Base-by-base conservation (phyloP, 2,888 invertebrate genomes). In the Xanthia icteritia region DNA sequence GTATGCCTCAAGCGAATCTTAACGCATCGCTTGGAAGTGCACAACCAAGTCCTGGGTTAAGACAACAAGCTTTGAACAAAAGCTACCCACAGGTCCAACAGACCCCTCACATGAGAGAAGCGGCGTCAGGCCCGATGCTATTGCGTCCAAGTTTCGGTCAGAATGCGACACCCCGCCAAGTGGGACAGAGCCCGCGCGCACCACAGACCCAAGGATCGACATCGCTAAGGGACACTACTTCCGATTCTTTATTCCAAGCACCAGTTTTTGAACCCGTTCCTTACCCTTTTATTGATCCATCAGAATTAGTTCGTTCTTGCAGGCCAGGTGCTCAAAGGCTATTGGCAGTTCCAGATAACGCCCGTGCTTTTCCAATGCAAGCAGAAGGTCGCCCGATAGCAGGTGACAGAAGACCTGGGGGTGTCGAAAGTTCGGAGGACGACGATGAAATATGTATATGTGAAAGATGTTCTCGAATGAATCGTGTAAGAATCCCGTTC, bases 381-480 rank as follows among this genome's bases (percentile, higher is more conserved):
- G 13, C 23, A 36, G 23, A n/a, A 20, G 42, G 51, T 31, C 56
- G 27, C 2, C 51, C 65, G 6, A 61, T 27, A n/a, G 1, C 17
- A 17, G 31, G 13, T 39, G 64, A 31, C 4, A 60, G 51, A 64
- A 60, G 66, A 20, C 27, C 42, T 11, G 39, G 0, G 31, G 20
- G 13, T 45, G 27, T 67, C 9, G 74, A 51, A 0, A 51, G 31
- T 9, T 69, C 75, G 23, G 82, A 83, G 3, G 77, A 83, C 2
- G 78, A 79, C 5, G 75, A 73, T 45, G 76, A 75, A 20, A 5
- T 61, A 36, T 87, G 86, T 69, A 23, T 75, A 27, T 88, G 87
- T 65, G 58, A 77, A 36, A 76, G 75, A 54, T 76, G 71, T 45
- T 77, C 56, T 5, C 54, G 13, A 5, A 63, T 39, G 15, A 70